These are phyloP conservation scores for Cichlasoma orientale DNA, from an alignment of 2,797 vertebrate species.

Conservation along the genomic window DNA sequence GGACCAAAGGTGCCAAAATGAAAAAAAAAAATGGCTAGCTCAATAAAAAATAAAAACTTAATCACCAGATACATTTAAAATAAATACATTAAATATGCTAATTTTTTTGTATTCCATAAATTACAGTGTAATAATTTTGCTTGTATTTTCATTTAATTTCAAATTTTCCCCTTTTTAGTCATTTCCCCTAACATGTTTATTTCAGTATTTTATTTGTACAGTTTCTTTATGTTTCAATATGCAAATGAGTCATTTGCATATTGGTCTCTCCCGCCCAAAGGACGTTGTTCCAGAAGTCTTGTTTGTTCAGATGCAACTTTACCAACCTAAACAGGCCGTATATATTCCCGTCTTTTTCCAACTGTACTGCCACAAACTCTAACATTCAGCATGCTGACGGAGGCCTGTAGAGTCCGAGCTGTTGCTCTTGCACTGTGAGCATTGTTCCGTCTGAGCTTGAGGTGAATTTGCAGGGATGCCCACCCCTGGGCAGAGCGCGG, in stretches of 20 bases:
- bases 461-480: neutral
- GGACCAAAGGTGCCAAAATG: neutral
- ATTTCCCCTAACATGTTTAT: neutral
- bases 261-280: neutral
- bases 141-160: no score
- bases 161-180: no score
- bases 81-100: neutral
- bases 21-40: fast-evolving
- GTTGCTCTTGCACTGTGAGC: neutral
- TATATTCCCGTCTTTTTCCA: neutral
- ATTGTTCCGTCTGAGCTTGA: neutral
- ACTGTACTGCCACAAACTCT: neutral
- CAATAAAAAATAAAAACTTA: neutral
- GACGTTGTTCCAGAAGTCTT: neutral
- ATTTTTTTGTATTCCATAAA: neutral
- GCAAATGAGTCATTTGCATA: neutral
- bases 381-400: neutral
- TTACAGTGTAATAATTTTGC: no score
- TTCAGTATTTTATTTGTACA: neutral
- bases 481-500: neutral
- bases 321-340: fast-evolving
- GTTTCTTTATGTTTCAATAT: neutral
- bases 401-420: neutral
- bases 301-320: neutral
- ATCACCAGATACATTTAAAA: neutral